These are phyloP conservation scores for Montipora efflorescens DNA, from an alignment of 64 coral and sea anemone species.

Conservation along the genomic window DNA sequence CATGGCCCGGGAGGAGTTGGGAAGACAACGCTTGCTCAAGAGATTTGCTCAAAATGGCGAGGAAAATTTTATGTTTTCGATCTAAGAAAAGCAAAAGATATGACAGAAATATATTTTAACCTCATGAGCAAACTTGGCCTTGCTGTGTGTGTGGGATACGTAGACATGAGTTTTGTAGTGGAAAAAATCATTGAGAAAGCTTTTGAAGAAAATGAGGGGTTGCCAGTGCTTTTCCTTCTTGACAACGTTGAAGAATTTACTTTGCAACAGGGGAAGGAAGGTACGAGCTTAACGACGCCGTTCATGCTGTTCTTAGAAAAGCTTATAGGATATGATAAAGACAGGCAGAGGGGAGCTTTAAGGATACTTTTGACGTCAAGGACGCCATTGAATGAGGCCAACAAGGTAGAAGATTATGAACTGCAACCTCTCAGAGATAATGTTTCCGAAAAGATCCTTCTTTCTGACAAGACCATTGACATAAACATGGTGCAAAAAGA, in stretches of 20 bases:
- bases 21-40: no score
- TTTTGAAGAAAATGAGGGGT: neutral
- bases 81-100: neutral
- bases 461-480: neutral
- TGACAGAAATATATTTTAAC: neutral
- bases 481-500: no score
- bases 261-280: neutral
- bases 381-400: neutral
- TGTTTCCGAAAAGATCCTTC: neutral
- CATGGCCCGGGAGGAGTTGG: no score
- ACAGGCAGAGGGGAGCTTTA: neutral
- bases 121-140: neutral
- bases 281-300: neutral
- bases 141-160: neutral
- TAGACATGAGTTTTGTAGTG: neutral
- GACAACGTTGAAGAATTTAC: conserved; percentile 3
- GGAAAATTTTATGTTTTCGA: no score
- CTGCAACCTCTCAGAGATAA: neutral
- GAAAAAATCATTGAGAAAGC: neutral
- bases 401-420: neutral
- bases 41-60: no score
- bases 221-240: neutral
- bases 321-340: no score
- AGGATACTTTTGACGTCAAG: conserved; percentile 1
- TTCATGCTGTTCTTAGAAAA: neutral